Evolutionary conservation across 2,113 vertebrate genomes (phyloP).

Genomic region (Anoplopoma fimbria): DNA sequence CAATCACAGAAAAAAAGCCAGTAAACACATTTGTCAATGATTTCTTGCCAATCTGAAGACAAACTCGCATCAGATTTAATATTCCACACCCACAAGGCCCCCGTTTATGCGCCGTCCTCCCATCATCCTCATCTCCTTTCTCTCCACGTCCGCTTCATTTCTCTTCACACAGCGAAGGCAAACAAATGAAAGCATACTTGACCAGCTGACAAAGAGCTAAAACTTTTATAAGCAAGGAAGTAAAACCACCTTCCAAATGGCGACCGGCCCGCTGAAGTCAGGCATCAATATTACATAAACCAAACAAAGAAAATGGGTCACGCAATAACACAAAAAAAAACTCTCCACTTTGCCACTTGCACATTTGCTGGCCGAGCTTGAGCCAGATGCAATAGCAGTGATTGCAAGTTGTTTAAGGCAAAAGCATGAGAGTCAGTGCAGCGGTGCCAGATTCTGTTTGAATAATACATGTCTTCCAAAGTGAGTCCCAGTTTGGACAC

Average conservation of each 20-base stretch:
- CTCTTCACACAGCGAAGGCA: constrained; percentile 13
- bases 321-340: constrained; percentile 4
- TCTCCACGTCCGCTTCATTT: neutral
- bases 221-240: constrained; percentile 19
- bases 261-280: neutral
- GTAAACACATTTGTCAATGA: constrained; percentile 76
- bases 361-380: neutral
- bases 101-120: neutral
- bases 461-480: constrained; percentile 57
- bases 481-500: constrained; percentile 31
- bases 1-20: constrained; percentile 70
- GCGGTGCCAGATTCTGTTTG: constrained; percentile 55
- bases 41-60: constrained; percentile 66
- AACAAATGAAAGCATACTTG: constrained; percentile 21
- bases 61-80: constrained; percentile 55
- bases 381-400: constrained; percentile 29
- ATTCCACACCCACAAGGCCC: constrained; percentile 21
- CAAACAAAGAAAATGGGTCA: constrained; percentile 10
- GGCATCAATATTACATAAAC: constrained; percentile 19
- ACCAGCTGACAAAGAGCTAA: constrained; percentile 15
- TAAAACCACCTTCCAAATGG: neutral
- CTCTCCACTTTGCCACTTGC: neutral
- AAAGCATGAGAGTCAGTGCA: constrained; percentile 14
- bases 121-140: neutral
- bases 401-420: constrained; percentile 11